Evolutionary conservation across 2,113 vertebrate species (phyloP).

Genomic region (Aplodontia rufa): DNA sequence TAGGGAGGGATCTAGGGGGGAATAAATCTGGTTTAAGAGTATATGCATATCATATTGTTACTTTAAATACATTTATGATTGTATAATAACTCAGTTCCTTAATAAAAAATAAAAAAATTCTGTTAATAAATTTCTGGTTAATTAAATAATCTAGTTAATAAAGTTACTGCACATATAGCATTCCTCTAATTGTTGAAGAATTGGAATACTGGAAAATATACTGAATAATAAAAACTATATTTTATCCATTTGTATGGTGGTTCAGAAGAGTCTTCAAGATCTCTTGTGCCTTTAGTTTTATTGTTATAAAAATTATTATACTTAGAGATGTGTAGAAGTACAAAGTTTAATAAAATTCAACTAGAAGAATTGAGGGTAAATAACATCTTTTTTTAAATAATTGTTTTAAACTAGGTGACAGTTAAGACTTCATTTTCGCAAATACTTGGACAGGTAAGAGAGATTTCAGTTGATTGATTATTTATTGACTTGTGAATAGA

Average conservation of each 20-base stretch:
- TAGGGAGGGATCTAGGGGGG: too few species aligned
- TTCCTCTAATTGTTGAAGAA: background rate
- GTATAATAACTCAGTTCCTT: too few species aligned
- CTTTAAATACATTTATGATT: too few species aligned
- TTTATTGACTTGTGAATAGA: background rate
- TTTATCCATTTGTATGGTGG: background rate
- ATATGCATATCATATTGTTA: too few species aligned
- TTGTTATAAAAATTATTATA: background rate
- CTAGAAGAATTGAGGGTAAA: background rate
- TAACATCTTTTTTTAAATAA: constrained; percentile 51
- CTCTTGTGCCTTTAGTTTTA: background rate
- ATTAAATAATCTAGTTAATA: constrained; percentile 3
- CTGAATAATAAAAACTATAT: background rate
- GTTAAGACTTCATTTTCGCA: constrained; percentile 91
- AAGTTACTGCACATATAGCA: background rate
- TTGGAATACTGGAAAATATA: background rate
- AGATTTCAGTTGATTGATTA: background rate
- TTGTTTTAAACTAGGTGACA: constrained; percentile 86
- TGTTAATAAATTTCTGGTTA: background rate
- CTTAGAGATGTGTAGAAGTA: background rate
- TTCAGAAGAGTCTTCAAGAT: constrained; percentile 37
- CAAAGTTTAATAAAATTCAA: constrained; percentile 34
- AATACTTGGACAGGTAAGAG: constrained; percentile 95
- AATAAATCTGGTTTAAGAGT: too few species aligned
- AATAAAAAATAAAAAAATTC: too few species aligned